Base-by-base conservation (phyloP, 2,113 vertebrate species). In the Paramormyrops kingsleyae region DNA sequence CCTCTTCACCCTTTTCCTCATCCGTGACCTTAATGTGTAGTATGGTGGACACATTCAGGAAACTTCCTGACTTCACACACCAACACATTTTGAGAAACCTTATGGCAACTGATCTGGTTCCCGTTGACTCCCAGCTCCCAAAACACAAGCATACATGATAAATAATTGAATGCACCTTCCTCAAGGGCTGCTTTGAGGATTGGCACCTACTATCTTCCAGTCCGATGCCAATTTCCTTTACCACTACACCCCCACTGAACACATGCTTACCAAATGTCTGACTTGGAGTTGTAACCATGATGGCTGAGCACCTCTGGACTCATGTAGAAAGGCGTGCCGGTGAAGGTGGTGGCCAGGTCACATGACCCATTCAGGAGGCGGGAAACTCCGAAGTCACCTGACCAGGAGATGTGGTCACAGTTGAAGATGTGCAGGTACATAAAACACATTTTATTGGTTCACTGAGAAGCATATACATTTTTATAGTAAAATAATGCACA, bases 311-410 rank as follows among this genome's bases (percentile, higher is more conserved):
- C 95, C 91, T 98, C 97, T 0, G 97, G 97, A 88, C 97, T 98
- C 97, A 98, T 98, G 87, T 97, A 98, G 90, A 96, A 95, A 0
- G 96, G 97, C 0, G 97, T 98, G 74, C 97, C 97, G 4, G 95
- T 97, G 91, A 98, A 96, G 35, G 97, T 97, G 88, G 96, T 97
- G 90, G 97, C 97, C 92, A 97, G 94, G 93, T 98, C 97, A 94
- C 96, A 96, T 0, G 97, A 97, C 84, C 97, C 97, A 95, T 97
- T 95, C 88, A 98, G 93, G 88, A 98, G 95, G 46, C 97, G 90
- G 91, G 97, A 98, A 91, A 98, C 97, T 74, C 97, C 97, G 83
- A 98, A 98, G 92, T 98, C 97, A 89, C 97, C 97, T 98, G 92
- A 91, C 94, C 80, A 90, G 92, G 17, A 83, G 42, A 83, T 24